Percentiles rank a stretch among this genome's conserved stretches.
These are phyloP conservation scores for Elaeidobius kamerunicus DNA, from an alignment of 2,888 invertebrate species.

Conservation along the genomic window DNA sequence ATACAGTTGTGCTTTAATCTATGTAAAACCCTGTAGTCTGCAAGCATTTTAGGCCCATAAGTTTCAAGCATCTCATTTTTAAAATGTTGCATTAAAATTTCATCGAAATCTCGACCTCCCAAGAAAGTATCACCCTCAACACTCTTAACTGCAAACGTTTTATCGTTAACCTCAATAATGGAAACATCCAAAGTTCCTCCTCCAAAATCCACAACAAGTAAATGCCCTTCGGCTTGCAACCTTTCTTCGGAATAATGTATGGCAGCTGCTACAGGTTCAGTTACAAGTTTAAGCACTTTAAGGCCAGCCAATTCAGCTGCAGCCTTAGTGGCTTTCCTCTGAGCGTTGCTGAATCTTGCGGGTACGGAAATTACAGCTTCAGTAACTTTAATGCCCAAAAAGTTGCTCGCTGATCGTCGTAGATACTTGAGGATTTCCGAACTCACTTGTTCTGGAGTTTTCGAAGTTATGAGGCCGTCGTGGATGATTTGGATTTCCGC, in stretches of 20 bases:
- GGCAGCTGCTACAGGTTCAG: conserved; percentile 36
- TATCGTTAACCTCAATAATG: conserved; percentile 29
- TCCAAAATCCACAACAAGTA: conserved; percentile 36
- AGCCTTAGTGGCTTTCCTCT: conserved; percentile 30
- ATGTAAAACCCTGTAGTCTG: conserved; percentile 9
- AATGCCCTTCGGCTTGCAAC: too few relatives aligned
- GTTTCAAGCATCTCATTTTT: too few relatives aligned
- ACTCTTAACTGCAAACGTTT: conserved; percentile 25
- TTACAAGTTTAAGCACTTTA: conserved; percentile 31
- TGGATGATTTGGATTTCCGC: conserved; percentile 13
- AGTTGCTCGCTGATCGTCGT: conserved; percentile 19
- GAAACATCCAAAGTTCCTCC: conserved; percentile 40
- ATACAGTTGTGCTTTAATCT: conserved; percentile 19
- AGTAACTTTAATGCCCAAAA: conserved; percentile 18
- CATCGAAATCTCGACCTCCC: conserved; percentile 31
- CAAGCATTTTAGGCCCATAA: too few relatives aligned
- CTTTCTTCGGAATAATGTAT: conserved; percentile 32
- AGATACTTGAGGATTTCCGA: conserved; percentile 31
- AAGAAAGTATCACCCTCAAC: conserved; percentile 30
- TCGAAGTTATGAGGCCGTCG: conserved; percentile 1
- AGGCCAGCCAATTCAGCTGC: conserved; percentile 32
- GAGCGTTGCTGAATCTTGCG: conserved; percentile 31
- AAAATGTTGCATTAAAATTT: conserved; percentile 27
- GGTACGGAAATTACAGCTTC: conserved; percentile 33
- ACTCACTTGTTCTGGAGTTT: conserved; percentile 31